Evolutionary conservation across 2,888 invertebrate genomes (phyloP).

Genomic region (Strigamia transsilvanica): DNA sequence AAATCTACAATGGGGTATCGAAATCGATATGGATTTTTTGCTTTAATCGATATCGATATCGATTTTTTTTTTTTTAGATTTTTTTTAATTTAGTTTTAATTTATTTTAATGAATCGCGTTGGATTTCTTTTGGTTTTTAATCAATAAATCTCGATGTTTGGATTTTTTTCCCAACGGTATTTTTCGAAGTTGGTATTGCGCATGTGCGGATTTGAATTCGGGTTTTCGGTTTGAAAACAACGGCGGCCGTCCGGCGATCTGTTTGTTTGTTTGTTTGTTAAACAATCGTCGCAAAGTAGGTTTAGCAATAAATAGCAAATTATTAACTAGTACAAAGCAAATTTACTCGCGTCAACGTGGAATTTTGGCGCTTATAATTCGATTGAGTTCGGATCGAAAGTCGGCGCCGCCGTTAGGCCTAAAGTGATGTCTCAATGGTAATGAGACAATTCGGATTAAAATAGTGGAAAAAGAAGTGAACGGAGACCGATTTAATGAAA

Average conservation of each 20-base stretch:
- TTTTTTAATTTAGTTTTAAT: not conserved
- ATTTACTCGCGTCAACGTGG: not conserved
- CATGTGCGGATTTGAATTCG: not conserved
- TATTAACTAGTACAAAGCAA: not conserved
- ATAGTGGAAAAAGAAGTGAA: not conserved
- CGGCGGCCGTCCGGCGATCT: not conserved
- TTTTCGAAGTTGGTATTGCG: not conserved
- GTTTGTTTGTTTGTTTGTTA: not conserved
- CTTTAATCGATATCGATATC: not conserved
- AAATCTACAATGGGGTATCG: not conserved
- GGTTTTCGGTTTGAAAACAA: not conserved
- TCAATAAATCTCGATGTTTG: not conserved
- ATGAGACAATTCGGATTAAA: slow-evolving; percentile 13
- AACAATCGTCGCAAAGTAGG: not conserved
- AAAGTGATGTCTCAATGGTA: not conserved
- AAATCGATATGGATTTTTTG: not conserved
- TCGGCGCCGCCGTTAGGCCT: not conserved
- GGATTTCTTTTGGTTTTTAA: not conserved
- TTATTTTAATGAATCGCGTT: not conserved
- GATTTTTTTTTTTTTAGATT: not conserved
- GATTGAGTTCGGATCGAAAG: not conserved
- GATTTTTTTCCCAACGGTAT: not conserved
- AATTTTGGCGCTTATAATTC: not conserved
- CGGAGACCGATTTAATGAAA: not conserved
- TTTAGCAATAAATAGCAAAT: not conserved